Base-by-base conservation (phyloP, 2,888 invertebrate species). In the Choreutis nemorana region DNA sequence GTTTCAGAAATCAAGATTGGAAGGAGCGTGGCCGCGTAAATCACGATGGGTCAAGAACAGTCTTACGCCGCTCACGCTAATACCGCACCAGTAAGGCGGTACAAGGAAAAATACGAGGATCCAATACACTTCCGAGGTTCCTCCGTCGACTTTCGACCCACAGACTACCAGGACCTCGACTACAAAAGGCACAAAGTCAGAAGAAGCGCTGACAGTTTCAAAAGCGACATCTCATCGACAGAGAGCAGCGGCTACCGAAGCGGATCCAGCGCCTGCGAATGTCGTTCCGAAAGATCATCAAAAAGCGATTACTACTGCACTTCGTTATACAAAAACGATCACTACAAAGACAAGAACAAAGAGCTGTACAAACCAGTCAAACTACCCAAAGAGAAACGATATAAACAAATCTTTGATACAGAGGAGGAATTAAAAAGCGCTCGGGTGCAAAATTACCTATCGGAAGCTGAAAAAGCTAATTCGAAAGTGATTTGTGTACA, bases 311-410 rank as follows among this genome's bases (percentile, higher is more conserved):
- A 75, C 40, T 72, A 68, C 42, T 65, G 67, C 52, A 61, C 66
- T n/a, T 71, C 75, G 3, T 43, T 81, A 25, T 81, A 80, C 54
- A 80, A 78, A 47, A 75, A 80, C 70, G 70, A 71, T 39, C 72
- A 79, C 43, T 80, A 79, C 49, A 72, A 63, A 50, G 71, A 77
- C 41, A 49, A 63, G 31, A 80, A 67, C 40, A 80, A 73, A 36
- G 77, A 80, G 48, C 48, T 79, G 1, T 80, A 80, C 47, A 78
- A 70, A 51, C 80, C 78, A 2, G 68, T 80, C 25, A 80, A 81
- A 50, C 65, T 81, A 35, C 52, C 71, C 24, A 78, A 77, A 54
- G 78, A 78, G 38, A 78, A 71, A 50, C 56, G 70, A 21, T 68
- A 75, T 57, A 55, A 75, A 48, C 60, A 81, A 50, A 44, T 75